Conservation (phyloP, 2,888 invertebrate genomes). For the Patella caerulea region DNA sequence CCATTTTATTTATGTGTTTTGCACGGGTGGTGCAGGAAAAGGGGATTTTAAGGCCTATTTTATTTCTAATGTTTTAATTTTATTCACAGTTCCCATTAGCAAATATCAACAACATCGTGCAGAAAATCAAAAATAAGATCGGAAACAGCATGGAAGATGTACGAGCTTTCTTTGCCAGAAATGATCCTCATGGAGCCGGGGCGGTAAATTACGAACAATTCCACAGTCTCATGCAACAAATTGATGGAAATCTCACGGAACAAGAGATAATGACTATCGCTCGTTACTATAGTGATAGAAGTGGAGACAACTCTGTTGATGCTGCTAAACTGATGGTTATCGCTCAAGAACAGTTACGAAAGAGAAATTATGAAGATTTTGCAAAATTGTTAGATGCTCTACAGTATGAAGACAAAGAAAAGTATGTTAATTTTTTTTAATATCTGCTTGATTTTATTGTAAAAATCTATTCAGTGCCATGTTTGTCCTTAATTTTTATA, state of each 20-base stretch:
- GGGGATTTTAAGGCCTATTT: not conserved
- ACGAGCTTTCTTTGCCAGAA: constrained; percentile 57
- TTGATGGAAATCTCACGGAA: constrained; percentile 46
- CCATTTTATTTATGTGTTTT: not conserved
- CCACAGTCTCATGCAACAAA: constrained; percentile 49
- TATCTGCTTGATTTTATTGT: not conserved
- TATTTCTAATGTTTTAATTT: not conserved
- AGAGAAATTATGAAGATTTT: constrained; percentile 68
- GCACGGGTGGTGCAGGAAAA: constrained; percentile 10
- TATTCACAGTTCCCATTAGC: constrained; percentile 59
- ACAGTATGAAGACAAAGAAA: constrained; percentile 60
- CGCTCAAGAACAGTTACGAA: constrained; percentile 67
- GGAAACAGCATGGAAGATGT: constrained; percentile 58
- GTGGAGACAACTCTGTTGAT: constrained; percentile 49
- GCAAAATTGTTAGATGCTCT: constrained; percentile 59
- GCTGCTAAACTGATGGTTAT: constrained; percentile 58
- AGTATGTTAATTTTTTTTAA: constrained; percentile 46
- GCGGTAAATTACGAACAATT: constrained; percentile 56
- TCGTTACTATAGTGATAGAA: constrained; percentile 55
- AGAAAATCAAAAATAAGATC: constrained; percentile 47
- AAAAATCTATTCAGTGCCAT: not conserved
- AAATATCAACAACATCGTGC: constrained; percentile 54
- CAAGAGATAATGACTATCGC: constrained; percentile 68
- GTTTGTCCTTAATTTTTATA: not conserved
- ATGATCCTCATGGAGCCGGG: constrained; percentile 56